These are phyloP conservation scores for Luffia ferchaultella DNA, from an alignment of 2,888 invertebrate species.

Conservation along the genomic window DNA sequence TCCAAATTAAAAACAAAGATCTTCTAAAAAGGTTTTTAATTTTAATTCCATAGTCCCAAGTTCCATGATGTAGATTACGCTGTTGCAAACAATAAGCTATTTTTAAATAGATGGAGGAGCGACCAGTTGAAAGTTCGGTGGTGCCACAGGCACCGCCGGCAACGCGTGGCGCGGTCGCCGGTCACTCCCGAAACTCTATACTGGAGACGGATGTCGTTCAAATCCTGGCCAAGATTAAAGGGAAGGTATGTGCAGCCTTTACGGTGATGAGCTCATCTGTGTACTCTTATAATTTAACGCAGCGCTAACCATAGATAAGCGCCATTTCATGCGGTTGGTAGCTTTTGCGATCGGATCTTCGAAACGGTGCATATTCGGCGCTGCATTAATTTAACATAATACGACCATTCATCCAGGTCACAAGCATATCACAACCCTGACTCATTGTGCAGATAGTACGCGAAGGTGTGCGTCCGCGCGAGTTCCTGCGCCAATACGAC, in stretches of 20 bases:
- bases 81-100: neutral
- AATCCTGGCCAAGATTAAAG: conserved; percentile 78
- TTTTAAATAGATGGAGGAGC: conserved; percentile 32
- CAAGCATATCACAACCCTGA: too few relatives aligned
- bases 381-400: too few relatives aligned
- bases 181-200: conserved; percentile 16
- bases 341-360: too few relatives aligned
- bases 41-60: neutral
- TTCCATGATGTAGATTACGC: neutral
- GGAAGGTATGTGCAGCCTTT: conserved; percentile 53
- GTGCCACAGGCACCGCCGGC: conserved; percentile 18
- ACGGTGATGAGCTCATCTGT: too few relatives aligned
- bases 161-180: conserved; percentile 12
- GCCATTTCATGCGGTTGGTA: too few relatives aligned
- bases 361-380: too few relatives aligned
- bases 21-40: too few relatives aligned
- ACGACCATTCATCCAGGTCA: too few relatives aligned
- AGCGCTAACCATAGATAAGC: too few relatives aligned
- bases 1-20: too few relatives aligned
- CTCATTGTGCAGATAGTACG: conserved; percentile 60
- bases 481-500: conserved; percentile 75
- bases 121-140: conserved; percentile 36
- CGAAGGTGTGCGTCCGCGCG: conserved; percentile 70
- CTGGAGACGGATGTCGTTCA: conserved; percentile 72
- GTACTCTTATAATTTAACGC: too few relatives aligned